Percentiles rank a stretch among this genome's conserved stretches.
These are phyloP conservation scores for Sturmia bella DNA, from an alignment of 2,888 invertebrate species.

Conservation along the genomic window DNA sequence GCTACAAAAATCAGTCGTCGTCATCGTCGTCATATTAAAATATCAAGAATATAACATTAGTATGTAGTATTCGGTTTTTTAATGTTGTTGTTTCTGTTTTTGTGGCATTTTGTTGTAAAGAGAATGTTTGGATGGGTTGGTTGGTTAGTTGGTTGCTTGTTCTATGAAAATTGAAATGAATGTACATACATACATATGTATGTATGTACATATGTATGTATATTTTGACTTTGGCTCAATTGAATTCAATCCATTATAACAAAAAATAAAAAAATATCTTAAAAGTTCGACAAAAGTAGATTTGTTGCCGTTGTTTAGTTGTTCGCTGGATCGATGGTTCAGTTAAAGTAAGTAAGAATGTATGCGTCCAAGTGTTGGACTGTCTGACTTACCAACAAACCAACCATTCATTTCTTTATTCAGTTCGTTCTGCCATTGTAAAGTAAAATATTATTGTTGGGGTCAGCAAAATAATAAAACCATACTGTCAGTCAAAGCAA, in stretches of 20 bases:
- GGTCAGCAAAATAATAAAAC: neutral
- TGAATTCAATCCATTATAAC: conserved; percentile 65
- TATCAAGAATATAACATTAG: conserved; percentile 45
- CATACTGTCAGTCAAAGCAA: conserved; percentile 50
- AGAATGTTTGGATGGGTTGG: conserved; percentile 12
- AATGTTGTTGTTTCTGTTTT: conserved; percentile 12
- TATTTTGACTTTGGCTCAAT: conserved; percentile 47
- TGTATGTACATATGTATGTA: too few species aligned
- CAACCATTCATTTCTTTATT: conserved; percentile 18
- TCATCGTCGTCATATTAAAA: conserved; percentile 21
- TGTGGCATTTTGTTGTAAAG: conserved; percentile 32
- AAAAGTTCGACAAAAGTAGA: conserved; percentile 45
- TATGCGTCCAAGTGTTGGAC: conserved; percentile 6
- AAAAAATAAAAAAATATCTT: conserved; percentile 62
- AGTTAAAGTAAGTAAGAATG: neutral
- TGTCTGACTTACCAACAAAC: conserved; percentile 4
- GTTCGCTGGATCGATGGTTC: conserved; percentile 15
- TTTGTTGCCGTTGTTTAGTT: conserved; percentile 24
- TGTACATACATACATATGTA: too few species aligned
- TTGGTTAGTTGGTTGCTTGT: conserved; percentile 17
- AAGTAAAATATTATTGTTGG: conserved; percentile 54
- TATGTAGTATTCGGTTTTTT: neutral
- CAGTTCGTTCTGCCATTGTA: conserved; percentile 6
- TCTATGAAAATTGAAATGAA: conserved; percentile 8
- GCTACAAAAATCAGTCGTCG: neutral